Evolutionary conservation across 1,140 invertebrate species (phyloP).

Genomic region (Asobara japonica): DNA sequence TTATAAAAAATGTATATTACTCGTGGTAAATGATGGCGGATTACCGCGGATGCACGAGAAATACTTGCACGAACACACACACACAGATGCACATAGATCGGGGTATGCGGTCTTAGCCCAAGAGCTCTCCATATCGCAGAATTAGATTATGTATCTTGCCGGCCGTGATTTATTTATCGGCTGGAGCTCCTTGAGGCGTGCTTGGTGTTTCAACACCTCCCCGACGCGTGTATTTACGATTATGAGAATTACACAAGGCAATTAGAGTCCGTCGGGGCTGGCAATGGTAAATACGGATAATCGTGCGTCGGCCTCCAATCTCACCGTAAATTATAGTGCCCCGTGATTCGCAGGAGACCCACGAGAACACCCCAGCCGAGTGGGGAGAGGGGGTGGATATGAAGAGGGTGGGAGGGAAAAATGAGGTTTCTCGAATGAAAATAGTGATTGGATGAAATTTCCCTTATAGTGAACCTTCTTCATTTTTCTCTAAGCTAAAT

Average conservation of each 20-base stretch:
- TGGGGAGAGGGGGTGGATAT: neutral
- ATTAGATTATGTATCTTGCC: constrained; percentile 54
- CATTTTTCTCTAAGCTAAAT: too few relatives aligned
- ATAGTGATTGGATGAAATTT: too few relatives aligned
- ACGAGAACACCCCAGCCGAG: neutral
- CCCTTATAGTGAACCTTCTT: too few relatives aligned
- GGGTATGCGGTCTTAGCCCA: neutral
- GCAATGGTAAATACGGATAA: constrained; percentile 42
- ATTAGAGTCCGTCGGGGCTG: constrained; percentile 44
- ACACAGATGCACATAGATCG: neutral
- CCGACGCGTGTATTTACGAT: constrained; percentile 55
- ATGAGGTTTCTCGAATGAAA: neutral
- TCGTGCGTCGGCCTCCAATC: constrained; percentile 38
- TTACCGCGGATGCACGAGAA: neutral
- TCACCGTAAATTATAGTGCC: constrained; percentile 39
- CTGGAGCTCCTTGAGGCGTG: constrained; percentile 43
- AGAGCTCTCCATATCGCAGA: constrained; percentile 46
- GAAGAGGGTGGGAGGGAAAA: neutral
- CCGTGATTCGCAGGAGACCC: constrained; percentile 20
- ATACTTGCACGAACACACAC: neutral
- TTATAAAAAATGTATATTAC: neutral
- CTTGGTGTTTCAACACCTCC: constrained; percentile 53
- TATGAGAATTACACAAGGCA: constrained; percentile 57
- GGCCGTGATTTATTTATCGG: constrained; percentile 58
- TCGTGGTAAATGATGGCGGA: neutral